Base-by-base conservation (phyloP, 2,797 vertebrate species). In the Sebastes goodei region DNA sequence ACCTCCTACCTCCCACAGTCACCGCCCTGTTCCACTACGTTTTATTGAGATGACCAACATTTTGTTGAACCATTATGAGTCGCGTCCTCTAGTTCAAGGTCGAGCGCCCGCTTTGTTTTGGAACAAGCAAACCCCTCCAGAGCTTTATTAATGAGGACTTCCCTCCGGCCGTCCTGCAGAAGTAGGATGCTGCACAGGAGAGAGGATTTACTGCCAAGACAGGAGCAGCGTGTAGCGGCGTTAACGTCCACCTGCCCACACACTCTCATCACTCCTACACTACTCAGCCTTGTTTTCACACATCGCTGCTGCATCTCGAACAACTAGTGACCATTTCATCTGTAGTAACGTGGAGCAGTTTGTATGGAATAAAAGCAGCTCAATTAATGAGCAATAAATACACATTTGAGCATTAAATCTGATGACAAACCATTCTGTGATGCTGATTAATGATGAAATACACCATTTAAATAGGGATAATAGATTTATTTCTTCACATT, bases 101-200 rank as follows among this genome's bases (percentile, higher is more conserved):
- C 73, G 4, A 59, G 63, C 74, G 2, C 33, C 17, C 6, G 53
- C 69, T 85, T 86, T 83, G 82, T 88, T 84, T 84, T 84, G 67
- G 71, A 77, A 63, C 72, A 61, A 83, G 67, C 78, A 69, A 86
- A 83, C 17, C 38, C 84, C 88, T 83, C 62, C 21, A 74, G 80
- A 81, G 69, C 67, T 86, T 86, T 33, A 57, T 33, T 68, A 88
- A 90, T 75, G 78, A 91, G 90, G 86, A 85, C 85, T 87, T 88
- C 82, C 89, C 86, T 82, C 72, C 63, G 88, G 90, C 86, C 56
- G 6, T 71, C 59, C 56, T 46, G 56, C 67, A 78, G 65, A 84
- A 88, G 75, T 78, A 75, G 82, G 82, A 85, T 86, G 86, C 82
- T 77, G 20, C 79, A 82, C 79, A 69, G 55, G 71, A 84, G 71